Conservation (phyloP, 1,140 invertebrate genomes). For the Zaprionus taronus region DNA sequence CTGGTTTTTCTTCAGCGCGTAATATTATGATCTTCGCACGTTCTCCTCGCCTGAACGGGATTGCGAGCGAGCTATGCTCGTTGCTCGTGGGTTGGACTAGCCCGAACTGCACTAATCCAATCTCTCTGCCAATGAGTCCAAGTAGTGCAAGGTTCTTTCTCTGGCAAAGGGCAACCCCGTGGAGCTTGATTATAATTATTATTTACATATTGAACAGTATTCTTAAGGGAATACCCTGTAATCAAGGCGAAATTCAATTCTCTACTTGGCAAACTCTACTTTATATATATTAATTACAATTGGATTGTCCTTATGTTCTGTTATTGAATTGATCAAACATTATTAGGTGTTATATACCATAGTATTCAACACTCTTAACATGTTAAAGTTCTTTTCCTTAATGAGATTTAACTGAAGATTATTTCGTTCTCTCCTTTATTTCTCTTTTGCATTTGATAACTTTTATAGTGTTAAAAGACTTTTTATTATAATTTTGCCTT, state of each 20-base stretch:
- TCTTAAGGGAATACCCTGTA: neutral
- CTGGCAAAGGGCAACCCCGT: neutral
- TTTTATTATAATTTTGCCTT: neutral
- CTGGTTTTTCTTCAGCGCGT: constrained; percentile 73
- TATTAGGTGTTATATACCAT: neutral
- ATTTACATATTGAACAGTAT: neutral
- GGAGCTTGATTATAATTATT: neutral
- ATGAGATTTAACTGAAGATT: neutral
- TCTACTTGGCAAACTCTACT: neutral
- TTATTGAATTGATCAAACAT: too few species aligned
- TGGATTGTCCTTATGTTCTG: neutral
- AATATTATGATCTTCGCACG: constrained; percentile 57
- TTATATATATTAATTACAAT: neutral
- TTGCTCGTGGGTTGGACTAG: neutral
- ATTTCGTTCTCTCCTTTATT: too few species aligned
- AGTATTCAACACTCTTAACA: neutral
- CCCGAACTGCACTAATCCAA: neutral
- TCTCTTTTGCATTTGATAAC: neutral
- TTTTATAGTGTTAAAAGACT: too few species aligned
- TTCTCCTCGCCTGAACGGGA: neutral
- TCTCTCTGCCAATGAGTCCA: neutral
- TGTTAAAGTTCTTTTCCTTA: too few species aligned
- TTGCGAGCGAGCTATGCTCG: neutral
- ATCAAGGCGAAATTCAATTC: neutral
- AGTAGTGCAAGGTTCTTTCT: neutral